Conservation (phyloP, 2,113 vertebrate species). For the Phaetusa simplex region DNA sequence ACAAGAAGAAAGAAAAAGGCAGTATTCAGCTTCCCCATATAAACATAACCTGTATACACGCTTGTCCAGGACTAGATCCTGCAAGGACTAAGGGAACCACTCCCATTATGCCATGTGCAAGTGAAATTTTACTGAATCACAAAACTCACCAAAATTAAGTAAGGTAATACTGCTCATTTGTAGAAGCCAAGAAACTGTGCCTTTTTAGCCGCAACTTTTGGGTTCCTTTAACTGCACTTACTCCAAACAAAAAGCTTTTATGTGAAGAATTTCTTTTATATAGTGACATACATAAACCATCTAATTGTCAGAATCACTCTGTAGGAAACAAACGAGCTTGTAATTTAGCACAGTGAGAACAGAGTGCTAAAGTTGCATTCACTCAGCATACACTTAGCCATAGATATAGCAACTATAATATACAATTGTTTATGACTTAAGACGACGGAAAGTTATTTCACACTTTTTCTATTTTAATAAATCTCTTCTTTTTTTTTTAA, state of each 20-base stretch:
- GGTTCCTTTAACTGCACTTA: not conserved
- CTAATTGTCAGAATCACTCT: not conserved
- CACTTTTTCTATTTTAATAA: not conserved
- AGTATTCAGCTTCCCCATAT: not conserved
- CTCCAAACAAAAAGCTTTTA: not conserved
- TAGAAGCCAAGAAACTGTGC: not conserved
- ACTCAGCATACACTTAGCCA: not conserved
- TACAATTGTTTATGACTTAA: not conserved
- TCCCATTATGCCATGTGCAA: fast-evolving
- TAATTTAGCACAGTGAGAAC: not conserved
- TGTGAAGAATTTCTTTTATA: not conserved
- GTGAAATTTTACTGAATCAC: not conserved
- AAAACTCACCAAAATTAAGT: not conserved
- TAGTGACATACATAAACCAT: not conserved
- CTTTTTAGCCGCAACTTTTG: not conserved
- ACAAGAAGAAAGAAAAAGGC: not conserved
- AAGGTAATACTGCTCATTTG: not conserved
- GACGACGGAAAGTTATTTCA: not conserved
- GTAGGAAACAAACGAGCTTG: not conserved
- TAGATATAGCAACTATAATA: not conserved
- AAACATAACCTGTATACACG: fast-evolving
- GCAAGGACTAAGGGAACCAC: not conserved
- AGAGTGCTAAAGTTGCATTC: not conserved
- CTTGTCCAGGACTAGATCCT: not conserved
- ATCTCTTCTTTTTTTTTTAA: not conserved